Evolutionary conservation across 2,888 invertebrate species (phyloP), one percentile per base, ranked within the genome.

Genomic region (Meghimatium bilineatum): DNA sequence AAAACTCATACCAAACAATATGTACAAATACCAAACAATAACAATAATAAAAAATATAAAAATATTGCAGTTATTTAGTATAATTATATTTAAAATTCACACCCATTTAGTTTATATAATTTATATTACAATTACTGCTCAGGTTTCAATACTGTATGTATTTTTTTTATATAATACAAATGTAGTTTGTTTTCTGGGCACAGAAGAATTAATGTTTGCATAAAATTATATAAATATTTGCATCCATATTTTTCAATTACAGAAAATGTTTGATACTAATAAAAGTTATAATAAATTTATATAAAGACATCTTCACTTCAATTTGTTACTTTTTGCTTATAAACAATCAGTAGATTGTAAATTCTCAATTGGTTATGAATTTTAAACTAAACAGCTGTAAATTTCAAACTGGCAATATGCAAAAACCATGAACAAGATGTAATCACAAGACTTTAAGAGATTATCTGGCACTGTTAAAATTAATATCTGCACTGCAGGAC

Each of bases 51-150:
- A 44, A 74, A 74, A 52, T 32, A 44, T 52, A 3, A 74, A 74
- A 74, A 74, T 72, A 44, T 49, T 72, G n/a, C 72, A n/a, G 44
- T 34, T 52, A 32, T 74, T 52, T 74, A 49, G 29, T 29, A 74
- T 29, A 52, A n/a, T 1, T 74, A 74, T 74, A 52, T 74, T 52
- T 74, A 23, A 74, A 52, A 8, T 52, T 12, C 52, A 29, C 32
- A 74, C 20, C 44, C 49, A 44, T 29, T 52, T 23, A 20, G 34
- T 52, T 67, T 17, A 49, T 29, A 52, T 20, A 52, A 52, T 52
- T 52, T 72, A 44, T 52, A 14, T 29, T 74, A 74, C 44, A 72
- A 52, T 72, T n/a, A 72, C 44, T 29, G 72, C n/a, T 49, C 38
- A 71, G 3, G n/a, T 44, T 29, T 49, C 2, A 72, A 44, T 72